A percentile compares a stretch with the other conserved stretches of the same genome.
phyloP scores from a whole-genome alignment of 2,888 invertebrate species.

The Eumerus sabulonum region DNA sequence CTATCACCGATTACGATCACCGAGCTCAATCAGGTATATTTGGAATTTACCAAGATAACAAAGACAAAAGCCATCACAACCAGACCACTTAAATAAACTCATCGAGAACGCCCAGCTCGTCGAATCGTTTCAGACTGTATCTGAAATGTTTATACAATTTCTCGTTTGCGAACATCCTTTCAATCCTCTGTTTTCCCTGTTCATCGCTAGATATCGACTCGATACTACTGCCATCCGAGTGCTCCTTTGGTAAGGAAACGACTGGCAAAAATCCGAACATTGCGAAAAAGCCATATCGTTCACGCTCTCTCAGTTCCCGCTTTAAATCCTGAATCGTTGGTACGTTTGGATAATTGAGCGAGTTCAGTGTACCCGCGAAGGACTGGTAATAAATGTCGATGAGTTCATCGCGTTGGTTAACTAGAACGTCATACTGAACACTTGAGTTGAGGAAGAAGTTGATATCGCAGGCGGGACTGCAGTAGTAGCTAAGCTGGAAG shows the following conservation, averaged over 20 bases:
- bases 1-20: too few species aligned
- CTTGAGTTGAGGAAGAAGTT: conserved; percentile 76
- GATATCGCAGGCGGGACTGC: conserved; percentile 75
- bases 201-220: conserved; percentile 72
- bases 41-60: too few species aligned
- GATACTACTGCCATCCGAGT: conserved; percentile 71
- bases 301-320: conserved; percentile 73
- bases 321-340: conserved; percentile 73
- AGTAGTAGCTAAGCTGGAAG: conserved; percentile 72
- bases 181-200: conserved; percentile 69
- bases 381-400: conserved; percentile 72
- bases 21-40: too few species aligned
- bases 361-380: conserved; percentile 70
- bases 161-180: conserved; percentile 71
- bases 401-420: conserved; percentile 71
- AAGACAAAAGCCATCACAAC: too few species aligned
- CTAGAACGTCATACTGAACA: conserved; percentile 70
- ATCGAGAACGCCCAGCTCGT: conserved; percentile 73
- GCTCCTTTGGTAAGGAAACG: conserved; percentile 73
- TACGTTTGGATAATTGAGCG: conserved; percentile 71
- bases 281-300: conserved; percentile 73
- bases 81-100: conserved; percentile 62
- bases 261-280: conserved; percentile 74
- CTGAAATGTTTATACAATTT: conserved; percentile 72
- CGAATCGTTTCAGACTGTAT: conserved; percentile 72